Conservation (phyloP, 2,113 vertebrate genomes). For the Fulica atra region DNA sequence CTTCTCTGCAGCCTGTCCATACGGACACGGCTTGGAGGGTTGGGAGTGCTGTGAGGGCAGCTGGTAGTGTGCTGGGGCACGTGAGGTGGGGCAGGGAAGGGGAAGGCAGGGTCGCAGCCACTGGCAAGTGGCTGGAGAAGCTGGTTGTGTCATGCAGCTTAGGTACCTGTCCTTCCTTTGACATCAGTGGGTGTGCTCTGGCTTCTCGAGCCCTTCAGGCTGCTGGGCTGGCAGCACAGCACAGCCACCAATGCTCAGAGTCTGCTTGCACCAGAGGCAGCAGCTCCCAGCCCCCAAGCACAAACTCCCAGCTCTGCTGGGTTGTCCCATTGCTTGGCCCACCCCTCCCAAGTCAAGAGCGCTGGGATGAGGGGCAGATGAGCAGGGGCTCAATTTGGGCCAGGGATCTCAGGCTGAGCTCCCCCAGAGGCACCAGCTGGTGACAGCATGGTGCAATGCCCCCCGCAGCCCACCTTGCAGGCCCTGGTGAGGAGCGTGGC, state of each 20-base stretch:
- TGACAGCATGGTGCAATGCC: neutral
- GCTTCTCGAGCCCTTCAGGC: too few species aligned
- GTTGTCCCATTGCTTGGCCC: neutral
- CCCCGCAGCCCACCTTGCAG: neutral
- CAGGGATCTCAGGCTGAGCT: neutral
- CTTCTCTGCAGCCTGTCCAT: neutral
- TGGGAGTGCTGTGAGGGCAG: neutral
- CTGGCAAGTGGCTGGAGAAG: neutral
- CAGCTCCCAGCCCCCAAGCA: neutral
- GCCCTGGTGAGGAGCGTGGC: neutral
- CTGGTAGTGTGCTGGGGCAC: neutral
- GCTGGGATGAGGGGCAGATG: neutral
- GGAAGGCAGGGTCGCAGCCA: neutral
- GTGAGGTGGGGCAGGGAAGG: rapidly evolving
- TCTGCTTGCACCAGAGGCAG: neutral
- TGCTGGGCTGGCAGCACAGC: neutral
- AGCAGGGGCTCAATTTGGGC: neutral
- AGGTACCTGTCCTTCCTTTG: rapidly evolving
- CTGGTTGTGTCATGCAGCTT: neutral
- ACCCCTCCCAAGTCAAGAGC: neutral
- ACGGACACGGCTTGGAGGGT: neutral
- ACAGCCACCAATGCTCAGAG: neutral
- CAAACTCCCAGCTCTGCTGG: neutral
- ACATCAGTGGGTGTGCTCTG: neutral
- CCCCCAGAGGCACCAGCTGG: neutral